Base-by-base conservation (phyloP, 2,888 invertebrate species). In the Drymonia ruficornis region DNA sequence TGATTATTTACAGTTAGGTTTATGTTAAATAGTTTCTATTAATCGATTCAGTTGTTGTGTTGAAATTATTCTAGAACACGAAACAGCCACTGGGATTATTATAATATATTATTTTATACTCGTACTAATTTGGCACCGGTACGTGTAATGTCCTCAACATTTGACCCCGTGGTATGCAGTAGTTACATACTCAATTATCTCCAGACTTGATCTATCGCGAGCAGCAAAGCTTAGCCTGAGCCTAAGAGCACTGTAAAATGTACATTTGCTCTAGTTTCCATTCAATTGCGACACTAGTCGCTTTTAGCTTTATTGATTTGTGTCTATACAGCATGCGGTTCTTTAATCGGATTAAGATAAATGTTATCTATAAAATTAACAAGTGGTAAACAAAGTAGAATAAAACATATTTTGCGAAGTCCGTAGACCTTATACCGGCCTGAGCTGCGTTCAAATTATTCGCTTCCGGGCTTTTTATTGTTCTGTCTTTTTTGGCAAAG, bases 211-310 rank as follows among this genome's bases (percentile, higher is more conserved):
- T 81, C 80, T 77, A 73, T 68, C 72, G 67, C 73, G 65, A 78
- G 66, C 75, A 77, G 64, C 76, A 77, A 77, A 78, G 76, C 74
- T 74, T 73, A 73, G 72, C 71, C 69, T 71, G 71, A 74, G 75
- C 76, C 76, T 78, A 72, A 71, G 70, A 74, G 77, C 74, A 73
- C 76, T 77, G 70, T 80, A 75, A 76, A 84, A 86, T 86, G 84
- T 83, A 80, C 83, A 84, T 84, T 80, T 81, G 85, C 79, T 85
- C 85, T 71, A 85, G 81, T 79, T 84, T 84, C 75, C 73, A 73
- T 79, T 79, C 67, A 74, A 72, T 86, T 84, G 79, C 84, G 72
- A 83, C 78, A 84, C 51, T 57, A 52, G 55, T 68, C 60, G 75
- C 72, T 77, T 80, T 75, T 79, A 74, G 72, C 74, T 82, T 81